Evolutionary conservation across 2,113 vertebrate genomes (phyloP).

Genomic region (Neotoma lepida): DNA sequence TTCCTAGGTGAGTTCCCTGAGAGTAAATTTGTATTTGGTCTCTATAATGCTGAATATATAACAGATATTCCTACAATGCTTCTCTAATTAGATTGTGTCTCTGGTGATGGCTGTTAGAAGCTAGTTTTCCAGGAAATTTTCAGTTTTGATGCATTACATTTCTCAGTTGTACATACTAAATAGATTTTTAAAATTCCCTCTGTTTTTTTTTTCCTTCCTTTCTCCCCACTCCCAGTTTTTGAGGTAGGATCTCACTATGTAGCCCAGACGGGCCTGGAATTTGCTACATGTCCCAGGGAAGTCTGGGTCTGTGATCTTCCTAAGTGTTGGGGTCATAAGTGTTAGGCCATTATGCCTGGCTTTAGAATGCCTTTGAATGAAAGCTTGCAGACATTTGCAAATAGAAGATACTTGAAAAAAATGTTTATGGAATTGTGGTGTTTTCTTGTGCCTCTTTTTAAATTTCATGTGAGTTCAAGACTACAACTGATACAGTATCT

Average conservation of each 20-base stretch:
- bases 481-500: constrained; percentile 10
- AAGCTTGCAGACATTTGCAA: not conserved
- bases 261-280: not conserved
- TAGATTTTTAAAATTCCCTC: not conserved
- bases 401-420: constrained; percentile 32
- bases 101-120: not conserved
- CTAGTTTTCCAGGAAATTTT: constrained; percentile 44
- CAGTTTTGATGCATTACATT: not conserved
- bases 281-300: not conserved
- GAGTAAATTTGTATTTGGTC: not conserved
- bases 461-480: constrained; percentile 2
- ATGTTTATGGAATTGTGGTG: constrained; percentile 10
- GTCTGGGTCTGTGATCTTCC: not conserved
- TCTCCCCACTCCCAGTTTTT: not conserved
- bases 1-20: not conserved
- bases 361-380: constrained; percentile 47
- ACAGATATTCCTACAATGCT: not conserved
- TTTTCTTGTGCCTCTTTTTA: constrained; percentile 37
- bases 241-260: not conserved
- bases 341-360: not conserved
- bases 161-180: not conserved
- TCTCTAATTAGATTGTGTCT: constrained; percentile 32
- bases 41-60: not conserved
- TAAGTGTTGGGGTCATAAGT: not conserved
- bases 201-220: not conserved